These are phyloP conservation scores for Serinus canaria DNA, from an alignment of 2,113 vertebrate species.

Conservation along the genomic window DNA sequence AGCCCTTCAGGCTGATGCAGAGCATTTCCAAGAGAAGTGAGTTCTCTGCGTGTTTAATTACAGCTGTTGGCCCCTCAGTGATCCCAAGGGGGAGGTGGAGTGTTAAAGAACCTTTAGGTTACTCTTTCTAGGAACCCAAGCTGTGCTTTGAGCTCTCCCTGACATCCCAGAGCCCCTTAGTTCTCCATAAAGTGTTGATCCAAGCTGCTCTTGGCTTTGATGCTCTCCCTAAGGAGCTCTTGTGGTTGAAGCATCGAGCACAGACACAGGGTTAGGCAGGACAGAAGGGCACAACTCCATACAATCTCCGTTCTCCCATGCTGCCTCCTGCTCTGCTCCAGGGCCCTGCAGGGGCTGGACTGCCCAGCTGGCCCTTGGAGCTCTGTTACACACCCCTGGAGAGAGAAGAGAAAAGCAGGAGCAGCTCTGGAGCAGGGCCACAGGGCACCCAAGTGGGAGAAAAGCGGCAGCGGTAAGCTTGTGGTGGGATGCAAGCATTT, in stretches of 20 bases:
- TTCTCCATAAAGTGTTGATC: background rate
- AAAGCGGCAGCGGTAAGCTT: accelerated
- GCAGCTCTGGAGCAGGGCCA: background rate
- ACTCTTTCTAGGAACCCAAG: background rate
- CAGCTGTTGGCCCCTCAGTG: background rate
- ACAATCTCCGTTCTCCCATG: accelerated
- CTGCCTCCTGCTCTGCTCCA: background rate
- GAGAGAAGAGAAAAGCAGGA: background rate
- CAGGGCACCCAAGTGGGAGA: accelerated
- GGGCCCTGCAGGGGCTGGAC: background rate
- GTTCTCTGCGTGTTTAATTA: background rate
- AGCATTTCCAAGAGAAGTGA: background rate
- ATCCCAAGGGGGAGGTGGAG: background rate
- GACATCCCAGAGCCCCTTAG: background rate
- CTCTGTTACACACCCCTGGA: background rate
- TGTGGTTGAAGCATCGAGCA: background rate
- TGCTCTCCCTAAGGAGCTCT: background rate
- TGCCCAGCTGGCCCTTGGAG: background rate
- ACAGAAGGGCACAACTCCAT: background rate
- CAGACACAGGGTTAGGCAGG: background rate
- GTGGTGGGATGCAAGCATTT: background rate
- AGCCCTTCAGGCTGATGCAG: background rate
- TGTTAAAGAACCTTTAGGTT: background rate
- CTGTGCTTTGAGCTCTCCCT: background rate
- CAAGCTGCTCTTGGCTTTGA: background rate